Evolutionary conservation across 2,888 invertebrate genomes (phyloP), one percentile per base, ranked within the genome.

Genomic region (Phortica okadai): DNA sequence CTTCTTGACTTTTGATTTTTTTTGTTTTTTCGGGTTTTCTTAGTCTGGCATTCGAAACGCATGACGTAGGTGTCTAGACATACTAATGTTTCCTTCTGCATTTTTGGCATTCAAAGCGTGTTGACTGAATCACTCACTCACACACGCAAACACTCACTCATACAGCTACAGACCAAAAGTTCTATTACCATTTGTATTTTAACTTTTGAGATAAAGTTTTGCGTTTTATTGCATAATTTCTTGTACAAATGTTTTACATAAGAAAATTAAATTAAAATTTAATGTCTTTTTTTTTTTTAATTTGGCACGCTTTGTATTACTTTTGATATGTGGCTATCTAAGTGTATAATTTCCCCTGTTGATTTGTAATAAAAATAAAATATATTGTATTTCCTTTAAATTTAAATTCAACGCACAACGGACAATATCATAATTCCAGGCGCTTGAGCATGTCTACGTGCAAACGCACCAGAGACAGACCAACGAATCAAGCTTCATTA

Each of bases 41-140:
- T 72, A 73, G 78, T 76, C 81, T 84, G 82, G 82, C 78, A 80
- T 82, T 6, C 58, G 50, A 62, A 84, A 84, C 81, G 86, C 86
- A 89, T 88, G 89, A 89, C 87, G 89, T 88, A 88, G 89, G 88
- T 89, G 89, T 89, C 89, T 89, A 89, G 89, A 89, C 89, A 82
- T 81, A 82, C 83, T 89, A 89, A 89, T 89, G 88, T 88, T 88
- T 88, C 88, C 89, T 87, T 81, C 80, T 81, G 82, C 80, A 82
- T 69, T 73, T 50, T 78, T 80, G 78, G 79, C 62, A 74, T 74
- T 62, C 74, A 62, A 11, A 45, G 64, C n/a, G 50, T 66, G 41
- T 74, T n/a, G 33, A 62, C 74, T 58, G 56, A 73, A 11, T 73
- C 58, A 73, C 59, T 59, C 21, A 21, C 25, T 59, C 58, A 58